Percentiles rank a stretch among this genome's conserved stretches.
Evolutionary conservation across 2,888 invertebrate genomes (phyloP).

Genomic region (Nebria brevicollis): DNA sequence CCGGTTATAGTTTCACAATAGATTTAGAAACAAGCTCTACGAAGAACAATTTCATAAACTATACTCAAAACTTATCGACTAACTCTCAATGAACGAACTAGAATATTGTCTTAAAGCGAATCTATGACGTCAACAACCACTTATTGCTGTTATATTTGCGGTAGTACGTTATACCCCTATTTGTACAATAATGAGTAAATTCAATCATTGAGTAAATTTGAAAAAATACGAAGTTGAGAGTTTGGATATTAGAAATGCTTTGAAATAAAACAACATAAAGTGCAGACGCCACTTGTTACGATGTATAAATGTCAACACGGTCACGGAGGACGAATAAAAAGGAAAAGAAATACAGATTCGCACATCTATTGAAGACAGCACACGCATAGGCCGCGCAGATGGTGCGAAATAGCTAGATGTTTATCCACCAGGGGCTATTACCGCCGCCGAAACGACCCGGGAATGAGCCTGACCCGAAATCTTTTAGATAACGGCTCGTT

Average conservation of each 20-base stretch:
- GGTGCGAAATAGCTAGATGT: conserved; percentile 14
- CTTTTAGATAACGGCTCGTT: conserved; percentile 19
- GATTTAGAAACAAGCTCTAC: no score
- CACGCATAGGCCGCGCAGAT: neutral
- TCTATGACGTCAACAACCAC: no score
- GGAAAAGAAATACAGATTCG: neutral
- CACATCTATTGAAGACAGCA: neutral
- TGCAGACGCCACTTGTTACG: conserved; percentile 26
- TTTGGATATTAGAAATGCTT: conserved; percentile 10
- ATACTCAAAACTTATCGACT: no score
- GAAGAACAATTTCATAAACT: no score
- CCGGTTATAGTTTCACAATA: no score
- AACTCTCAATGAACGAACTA: no score
- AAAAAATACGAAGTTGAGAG: neutral
- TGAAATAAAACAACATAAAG: conserved; percentile 17
- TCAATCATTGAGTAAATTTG: no score
- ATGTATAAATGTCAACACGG: conserved; percentile 22
- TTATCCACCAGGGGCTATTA: conserved; percentile 27
- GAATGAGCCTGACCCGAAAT: conserved; percentile 23
- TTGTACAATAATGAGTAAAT: no score
- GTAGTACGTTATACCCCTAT: no score
- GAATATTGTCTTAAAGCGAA: no score
- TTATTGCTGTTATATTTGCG: no score
- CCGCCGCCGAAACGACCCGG: conserved; percentile 24
- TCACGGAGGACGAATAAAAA: conserved; percentile 25